Conservation (phyloP, 92 coral and sea anemone species). For the Phenganax marumi region DNA sequence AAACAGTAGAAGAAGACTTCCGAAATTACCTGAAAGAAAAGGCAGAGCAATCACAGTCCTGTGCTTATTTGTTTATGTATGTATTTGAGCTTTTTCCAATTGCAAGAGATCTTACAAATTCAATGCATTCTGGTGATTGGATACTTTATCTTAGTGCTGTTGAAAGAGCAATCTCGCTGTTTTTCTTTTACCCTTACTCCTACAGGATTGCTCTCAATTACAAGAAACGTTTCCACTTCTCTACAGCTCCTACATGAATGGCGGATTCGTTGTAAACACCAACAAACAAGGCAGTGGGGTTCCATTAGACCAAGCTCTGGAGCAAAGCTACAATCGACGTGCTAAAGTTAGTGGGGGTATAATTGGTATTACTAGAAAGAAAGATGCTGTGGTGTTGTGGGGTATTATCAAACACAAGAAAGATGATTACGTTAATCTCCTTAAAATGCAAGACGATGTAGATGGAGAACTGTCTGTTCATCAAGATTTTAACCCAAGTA, state of each 20-base stretch:
- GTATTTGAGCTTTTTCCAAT: conserved; percentile 23
- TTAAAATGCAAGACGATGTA: conserved; percentile 22
- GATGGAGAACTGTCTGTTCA: conserved; percentile 14
- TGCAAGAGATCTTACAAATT: conserved; percentile 25
- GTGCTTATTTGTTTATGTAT: conserved; percentile 21
- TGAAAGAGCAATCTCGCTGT: conserved; percentile 4
- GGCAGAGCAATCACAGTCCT: conserved; percentile 22
- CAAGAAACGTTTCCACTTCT: conserved; percentile 27
- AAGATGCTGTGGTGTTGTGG: conserved; percentile 29
- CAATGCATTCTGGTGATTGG: conserved; percentile 25
- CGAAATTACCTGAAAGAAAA: conserved; percentile 11
- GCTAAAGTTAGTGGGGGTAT: conserved; percentile 10
- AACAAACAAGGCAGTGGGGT: conserved; percentile 16
- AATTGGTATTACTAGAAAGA: conserved; percentile 26
- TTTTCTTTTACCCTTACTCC: conserved; percentile 30
- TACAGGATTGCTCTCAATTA: conserved; percentile 19
- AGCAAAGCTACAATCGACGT: not conserved
- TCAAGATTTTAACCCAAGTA: not conserved
- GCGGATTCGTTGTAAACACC: conserved; percentile 25
- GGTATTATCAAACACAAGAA: conserved; percentile 32
- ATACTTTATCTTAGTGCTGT: conserved; percentile 32
- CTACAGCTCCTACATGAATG: conserved; percentile 19
- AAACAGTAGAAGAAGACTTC: conserved; percentile 2
- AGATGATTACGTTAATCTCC: conserved; percentile 23
- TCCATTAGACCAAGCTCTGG: not conserved